These are phyloP conservation scores for Bubo scandiacus DNA, from an alignment of 2,113 vertebrate species.

Conservation along the genomic window DNA sequence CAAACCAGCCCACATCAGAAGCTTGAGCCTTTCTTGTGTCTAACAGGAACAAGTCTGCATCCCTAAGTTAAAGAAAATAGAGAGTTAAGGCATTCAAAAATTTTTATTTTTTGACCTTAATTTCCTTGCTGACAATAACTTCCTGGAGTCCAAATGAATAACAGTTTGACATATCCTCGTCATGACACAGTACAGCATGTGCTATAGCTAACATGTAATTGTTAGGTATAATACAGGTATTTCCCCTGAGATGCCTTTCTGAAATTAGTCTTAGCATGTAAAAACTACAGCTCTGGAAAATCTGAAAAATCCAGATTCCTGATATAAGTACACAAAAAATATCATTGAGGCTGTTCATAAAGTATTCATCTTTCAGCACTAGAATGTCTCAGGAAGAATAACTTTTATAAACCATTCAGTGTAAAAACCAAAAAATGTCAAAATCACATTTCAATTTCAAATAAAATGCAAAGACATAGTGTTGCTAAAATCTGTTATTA, in stretches of 20 bases:
- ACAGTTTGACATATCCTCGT: background rate
- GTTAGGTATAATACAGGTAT: background rate
- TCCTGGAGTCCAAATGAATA: background rate
- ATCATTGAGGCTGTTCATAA: background rate
- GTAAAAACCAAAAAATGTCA: conserved; percentile 22
- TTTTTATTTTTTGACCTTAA: background rate
- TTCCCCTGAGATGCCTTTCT: background rate
- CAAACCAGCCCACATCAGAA: conserved; percentile 94
- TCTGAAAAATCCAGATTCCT: background rate
- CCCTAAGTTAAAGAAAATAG: conserved; percentile 76
- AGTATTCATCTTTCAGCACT: background rate
- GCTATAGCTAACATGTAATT: background rate
- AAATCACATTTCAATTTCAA: background rate
- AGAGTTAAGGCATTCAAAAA: conserved; percentile 3
- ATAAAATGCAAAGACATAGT: background rate
- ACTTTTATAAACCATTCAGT: background rate
- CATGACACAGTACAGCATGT: background rate
- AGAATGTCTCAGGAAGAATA: background rate
- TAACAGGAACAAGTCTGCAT: conserved; percentile 93
- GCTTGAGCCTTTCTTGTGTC: conserved; percentile 89
- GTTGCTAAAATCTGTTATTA: background rate
- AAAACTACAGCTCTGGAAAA: conserved; percentile 10
- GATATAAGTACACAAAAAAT: background rate
- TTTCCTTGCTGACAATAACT: background rate
- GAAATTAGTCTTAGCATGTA: background rate